Base-by-base conservation (phyloP, 2,888 invertebrate species). In the Acanthoscelides obtectus region DNA sequence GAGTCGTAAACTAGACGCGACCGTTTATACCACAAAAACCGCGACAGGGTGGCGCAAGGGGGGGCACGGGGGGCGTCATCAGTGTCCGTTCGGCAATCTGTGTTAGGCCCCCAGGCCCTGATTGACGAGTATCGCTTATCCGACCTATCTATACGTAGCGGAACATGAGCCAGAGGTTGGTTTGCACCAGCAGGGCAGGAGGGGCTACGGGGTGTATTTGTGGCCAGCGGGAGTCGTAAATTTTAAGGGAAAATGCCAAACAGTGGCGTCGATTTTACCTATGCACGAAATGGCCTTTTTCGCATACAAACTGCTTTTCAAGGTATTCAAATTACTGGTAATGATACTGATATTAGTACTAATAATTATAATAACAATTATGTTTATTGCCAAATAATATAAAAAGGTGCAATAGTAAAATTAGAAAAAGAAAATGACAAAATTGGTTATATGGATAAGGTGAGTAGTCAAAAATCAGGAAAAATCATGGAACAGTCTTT, bases 61-160 rank as follows among this genome's bases (percentile, higher is more conserved):
- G 8, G 25, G 45, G 45, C 1, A 45, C 45, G 45, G 45, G 45
- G 45, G 66, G 79, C 77, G 81, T 79, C 77, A 73, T 72, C 70
- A 72, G 21, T 27, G 25, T 20, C 22, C 70, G 64, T 70, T 70
- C 22, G 70, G 64, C 70, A 70, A 70, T 70, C 45, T 69, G 64
- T 66, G 69, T 68, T 68, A 45, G 45, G 45, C 45, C 45, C 45
- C 68, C 25, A 22, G 20, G 20, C 25, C 20, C 72, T 72, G 72
- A 72, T 72, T 72, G 72, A 72, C 72, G 72, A 72, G 70, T 70
- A 72, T 72, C 72, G 72, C 69, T 75, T 73, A 75, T 75, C 72
- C 71, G 70, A 71, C 69, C 71, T 69, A 72, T 74, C 70, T 71
- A 70, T 72, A 69, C 71, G 66, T 69, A 69, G 75, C 69, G 69